Evolutionary conservation across 2,113 vertebrate species (phyloP).

Genomic region (Python bivittatus): DNA sequence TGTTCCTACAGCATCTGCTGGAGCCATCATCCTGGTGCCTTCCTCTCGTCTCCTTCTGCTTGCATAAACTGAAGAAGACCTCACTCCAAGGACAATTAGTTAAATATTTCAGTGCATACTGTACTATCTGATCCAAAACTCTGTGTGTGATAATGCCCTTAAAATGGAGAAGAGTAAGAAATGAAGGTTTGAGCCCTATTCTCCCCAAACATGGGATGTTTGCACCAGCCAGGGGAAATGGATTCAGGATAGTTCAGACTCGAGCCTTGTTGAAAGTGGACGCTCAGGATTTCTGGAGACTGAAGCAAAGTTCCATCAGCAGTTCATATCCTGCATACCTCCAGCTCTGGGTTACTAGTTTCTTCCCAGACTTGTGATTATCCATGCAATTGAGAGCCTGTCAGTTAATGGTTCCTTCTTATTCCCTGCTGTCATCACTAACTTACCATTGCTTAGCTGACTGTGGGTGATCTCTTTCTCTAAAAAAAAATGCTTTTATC

Average conservation of each 20-base stretch:
- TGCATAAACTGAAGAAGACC: conserved; percentile 8
- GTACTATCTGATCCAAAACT: neutral
- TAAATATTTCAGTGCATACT: neutral
- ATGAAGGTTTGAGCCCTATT: neutral
- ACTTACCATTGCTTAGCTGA: neutral
- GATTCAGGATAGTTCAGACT: neutral
- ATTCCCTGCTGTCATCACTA: conserved; percentile 52
- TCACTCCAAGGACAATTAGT: conserved; percentile 3
- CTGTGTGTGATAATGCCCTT: neutral
- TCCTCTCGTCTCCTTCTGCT: neutral
- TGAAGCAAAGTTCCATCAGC: neutral
- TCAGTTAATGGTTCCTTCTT: neutral
- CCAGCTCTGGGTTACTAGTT: neutral
- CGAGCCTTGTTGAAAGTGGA: neutral
- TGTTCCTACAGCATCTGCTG: neutral
- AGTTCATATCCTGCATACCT: neutral
- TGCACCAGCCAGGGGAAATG: neutral
- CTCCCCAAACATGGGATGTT: neutral
- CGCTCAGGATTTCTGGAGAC: no score
- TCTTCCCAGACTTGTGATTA: neutral
- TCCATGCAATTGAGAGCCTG: neutral
- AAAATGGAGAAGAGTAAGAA: neutral
- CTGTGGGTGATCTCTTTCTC: neutral
- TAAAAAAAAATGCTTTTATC: neutral
- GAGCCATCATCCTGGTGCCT: neutral